Conservation (phyloP, 2,113 vertebrate genomes). For the Brachyistius frenatus region DNA sequence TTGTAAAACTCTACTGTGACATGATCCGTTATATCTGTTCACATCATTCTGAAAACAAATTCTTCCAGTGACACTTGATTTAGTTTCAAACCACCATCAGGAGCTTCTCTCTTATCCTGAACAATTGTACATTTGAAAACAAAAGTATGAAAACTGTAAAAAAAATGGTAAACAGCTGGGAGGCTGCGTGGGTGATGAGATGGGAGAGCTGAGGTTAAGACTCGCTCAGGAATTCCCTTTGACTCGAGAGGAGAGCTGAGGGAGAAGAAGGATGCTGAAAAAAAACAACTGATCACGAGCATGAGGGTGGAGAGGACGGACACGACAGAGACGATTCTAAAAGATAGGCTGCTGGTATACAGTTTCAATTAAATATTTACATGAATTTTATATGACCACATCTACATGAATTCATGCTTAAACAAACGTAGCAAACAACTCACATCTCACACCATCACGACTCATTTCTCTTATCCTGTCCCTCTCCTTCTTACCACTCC, state of each 20-base stretch:
- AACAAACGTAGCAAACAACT: constrained; percentile 18
- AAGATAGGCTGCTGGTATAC: not conserved
- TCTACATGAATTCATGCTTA: constrained; percentile 28
- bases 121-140: constrained; percentile 25
- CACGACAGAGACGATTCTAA: not conserved
- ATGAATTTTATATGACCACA: constrained; percentile 4
- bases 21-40: not conserved
- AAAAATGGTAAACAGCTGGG: constrained; percentile 44
- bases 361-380: constrained; percentile 44
- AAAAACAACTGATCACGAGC: constrained; percentile 11
- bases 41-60: constrained; percentile 22
- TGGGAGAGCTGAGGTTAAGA: constrained; percentile 30
- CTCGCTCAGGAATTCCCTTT: constrained; percentile 73
- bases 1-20: not conserved
- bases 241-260: constrained; percentile 51
- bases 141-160: constrained; percentile 29
- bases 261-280: constrained; percentile 43
- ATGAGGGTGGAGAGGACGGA: constrained; percentile 1
- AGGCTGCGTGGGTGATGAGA: constrained; percentile 63
- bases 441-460: not conserved
- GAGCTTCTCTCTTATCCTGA: not conserved
- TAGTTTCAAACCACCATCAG: not conserved
- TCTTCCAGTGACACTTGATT: not conserved
- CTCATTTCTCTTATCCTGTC: not conserved
- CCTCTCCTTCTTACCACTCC: not conserved